Base-by-base conservation (phyloP, 2,888 invertebrate species). In the Furcula furcula region DNA sequence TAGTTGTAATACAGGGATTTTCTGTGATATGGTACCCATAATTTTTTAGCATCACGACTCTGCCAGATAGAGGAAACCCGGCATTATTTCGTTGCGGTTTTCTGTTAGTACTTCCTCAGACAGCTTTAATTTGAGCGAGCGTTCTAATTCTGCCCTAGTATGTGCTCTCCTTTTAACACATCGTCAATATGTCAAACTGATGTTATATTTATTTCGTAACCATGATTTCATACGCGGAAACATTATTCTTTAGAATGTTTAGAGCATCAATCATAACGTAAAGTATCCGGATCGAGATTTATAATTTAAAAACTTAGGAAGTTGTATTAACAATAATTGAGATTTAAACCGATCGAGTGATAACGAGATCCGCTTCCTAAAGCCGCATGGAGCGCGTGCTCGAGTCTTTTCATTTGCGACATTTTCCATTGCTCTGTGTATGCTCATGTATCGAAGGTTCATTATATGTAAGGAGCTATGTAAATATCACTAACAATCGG, bases 151-250 rank as follows among this genome's bases (percentile, higher is more conserved):
- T n/a, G n/a, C n/a, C n/a, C n/a, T n/a, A n/a, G n/a, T n/a, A n/a
- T n/a, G n/a, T n/a, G n/a, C n/a, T n/a, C n/a, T n/a, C n/a, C n/a
- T n/a, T n/a, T n/a, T n/a, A n/a, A n/a, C n/a, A n/a, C n/a, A n/a
- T n/a, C n/a, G n/a, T n/a, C n/a, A n/a, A n/a, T n/a, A n/a, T n/a
- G n/a, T n/a, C n/a, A n/a, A n/a, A n/a, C n/a, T n/a, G n/a, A n/a
- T n/a, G n/a, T n/a, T n/a, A 55, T 48, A 58, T 47, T 54, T 48
- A 65, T 69, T 64, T 62, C 46, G 61, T 51, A 51, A 30, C 61
- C 48, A 65, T 81, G 81, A 79, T 68, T 73, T 78, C 76, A 79
- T 78, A 86, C 64, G 69, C 85, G 87, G 87, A 87, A 86, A 68
- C 55, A 48, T 50, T 47, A 54, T 51, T 59, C 55, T 64, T 65